Base-by-base conservation (phyloP, 2,113 vertebrate genomes). In the Chaenocephalus aceratus region DNA sequence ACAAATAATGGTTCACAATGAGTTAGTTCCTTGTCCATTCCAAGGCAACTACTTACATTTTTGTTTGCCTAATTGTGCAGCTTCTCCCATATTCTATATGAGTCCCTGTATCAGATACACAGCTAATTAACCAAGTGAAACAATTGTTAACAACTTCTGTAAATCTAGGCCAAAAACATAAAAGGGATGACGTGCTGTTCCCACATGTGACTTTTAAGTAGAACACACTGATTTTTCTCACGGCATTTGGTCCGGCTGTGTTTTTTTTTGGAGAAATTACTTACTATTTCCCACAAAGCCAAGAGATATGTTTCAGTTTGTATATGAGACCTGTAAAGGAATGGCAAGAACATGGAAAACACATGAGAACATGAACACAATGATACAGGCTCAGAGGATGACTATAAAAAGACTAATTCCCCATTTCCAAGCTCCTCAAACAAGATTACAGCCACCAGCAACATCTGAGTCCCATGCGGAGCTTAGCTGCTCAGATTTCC, bases 401-500 rank as follows among this genome's bases (percentile, higher is more conserved):
- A 46, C 66, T 75, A 80, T 85, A 85, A 83, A 82, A 86, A 83
- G 73, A 82, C 21, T 45, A 3, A 74, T 76, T 88, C 68, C 54
- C 59, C 18, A 63, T 83, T 80, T 82, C 71, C 59, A 61, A 49
- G 46, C 65, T 54, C 61, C 59, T 81, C 45, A 57, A 64, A 77
- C 26, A 9, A 60, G 61, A 86, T 85, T 26, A 66, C 77, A 73
- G 86, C 83, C 88, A 88, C 80, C 71, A 90, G 89, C 83, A 84
- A 89, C 4, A 76, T 72, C 62, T 80, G 56, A 63, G 3, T 66
- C 83, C 78, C 63, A n/a, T 34, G 58, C 70, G 84, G 41, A 80
- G 59, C 52, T 81, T n/a, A 72, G 34, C 56, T 77, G 82, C 81
- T 90, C 69, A 75, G 59, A 75, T 82, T 89, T 48, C 68, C 4